Evolutionary conservation across 2,797 vertebrate species (phyloP).

Genomic region (Anabas testudineus): DNA sequence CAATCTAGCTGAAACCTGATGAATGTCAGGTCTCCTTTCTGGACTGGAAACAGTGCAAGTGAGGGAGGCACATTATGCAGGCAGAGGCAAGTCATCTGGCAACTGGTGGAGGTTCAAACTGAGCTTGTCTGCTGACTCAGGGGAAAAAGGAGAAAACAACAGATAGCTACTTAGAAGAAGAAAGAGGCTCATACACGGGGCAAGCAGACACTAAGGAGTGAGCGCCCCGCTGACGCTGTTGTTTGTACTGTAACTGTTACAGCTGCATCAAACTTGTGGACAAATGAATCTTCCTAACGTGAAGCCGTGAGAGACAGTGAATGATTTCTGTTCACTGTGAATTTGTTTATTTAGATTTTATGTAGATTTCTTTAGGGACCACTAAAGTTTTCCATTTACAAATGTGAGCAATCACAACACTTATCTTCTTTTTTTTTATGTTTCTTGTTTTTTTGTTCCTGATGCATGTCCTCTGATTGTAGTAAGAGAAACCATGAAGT

Average conservation of each 20-base stretch:
- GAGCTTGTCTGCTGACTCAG: slow-evolving; percentile 61
- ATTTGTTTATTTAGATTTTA: background rate
- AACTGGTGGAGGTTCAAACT: slow-evolving; percentile 18
- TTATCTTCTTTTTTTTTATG: no score
- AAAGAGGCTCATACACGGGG: slow-evolving; percentile 1
- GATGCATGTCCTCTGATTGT: no score
- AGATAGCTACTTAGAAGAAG: slow-evolving; percentile 31
- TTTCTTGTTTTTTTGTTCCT: no score
- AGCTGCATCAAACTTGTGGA: no score
- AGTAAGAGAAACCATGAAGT: no score
- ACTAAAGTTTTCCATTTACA: no score
- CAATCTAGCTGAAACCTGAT: slow-evolving; percentile 12
- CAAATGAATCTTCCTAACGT: slow-evolving; percentile 9
- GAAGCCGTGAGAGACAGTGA: background rate
- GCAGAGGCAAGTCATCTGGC: slow-evolving; percentile 61
- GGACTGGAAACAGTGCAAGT: slow-evolving; percentile 18
- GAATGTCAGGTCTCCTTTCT: slow-evolving; percentile 28
- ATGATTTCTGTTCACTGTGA: background rate
- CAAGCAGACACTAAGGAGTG: slow-evolving; percentile 2
- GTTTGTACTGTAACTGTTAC: no score
- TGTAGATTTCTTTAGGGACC: no score
- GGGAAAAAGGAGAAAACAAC: slow-evolving; percentile 29
- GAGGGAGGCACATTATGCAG: slow-evolving; percentile 44
- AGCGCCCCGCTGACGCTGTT: background rate
- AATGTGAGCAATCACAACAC: no score